Conservation (phyloP, 1,140 invertebrate species). For the Bombus soroeensis region DNA sequence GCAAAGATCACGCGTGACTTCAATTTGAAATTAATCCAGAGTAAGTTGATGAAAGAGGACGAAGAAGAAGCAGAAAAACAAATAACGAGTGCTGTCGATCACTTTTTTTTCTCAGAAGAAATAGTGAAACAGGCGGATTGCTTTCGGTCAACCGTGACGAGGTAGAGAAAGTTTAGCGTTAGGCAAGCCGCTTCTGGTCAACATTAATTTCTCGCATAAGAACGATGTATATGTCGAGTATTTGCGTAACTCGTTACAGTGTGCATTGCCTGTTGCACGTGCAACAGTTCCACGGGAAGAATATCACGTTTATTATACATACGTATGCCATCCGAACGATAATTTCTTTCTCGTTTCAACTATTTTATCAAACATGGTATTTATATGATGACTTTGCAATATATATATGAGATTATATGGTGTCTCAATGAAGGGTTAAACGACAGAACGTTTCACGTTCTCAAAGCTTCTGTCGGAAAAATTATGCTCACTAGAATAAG, state of each 20-base stretch:
- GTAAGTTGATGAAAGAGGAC: background rate
- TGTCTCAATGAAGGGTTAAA: background rate
- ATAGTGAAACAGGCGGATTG: constrained; percentile 38
- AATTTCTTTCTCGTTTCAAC: background rate
- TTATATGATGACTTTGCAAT: background rate
- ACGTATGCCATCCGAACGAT: background rate
- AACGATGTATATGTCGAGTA: constrained; percentile 61
- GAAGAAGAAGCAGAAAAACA: background rate
- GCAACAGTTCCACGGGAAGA: background rate
- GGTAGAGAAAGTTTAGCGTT: constrained; percentile 66
- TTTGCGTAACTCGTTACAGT: constrained; percentile 59
- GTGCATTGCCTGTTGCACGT: constrained; percentile 41
- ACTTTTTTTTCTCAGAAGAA: background rate
- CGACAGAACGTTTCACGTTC: background rate
- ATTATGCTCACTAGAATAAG: background rate
- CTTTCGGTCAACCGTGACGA: constrained; percentile 48
- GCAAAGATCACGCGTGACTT: background rate
- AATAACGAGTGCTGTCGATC: background rate
- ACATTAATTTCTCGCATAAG: constrained; percentile 69
- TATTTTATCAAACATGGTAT: background rate
- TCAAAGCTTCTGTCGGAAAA: background rate
- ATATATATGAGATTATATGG: background rate
- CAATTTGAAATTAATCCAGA: background rate
- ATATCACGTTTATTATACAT: background rate
- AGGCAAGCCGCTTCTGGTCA: constrained; percentile 62